A percentile compares a stretch with the other conserved stretches of the same genome.
Evolutionary conservation across 2,113 vertebrate genomes (phyloP).

Genomic region (Nesospiza acunhae): DNA sequence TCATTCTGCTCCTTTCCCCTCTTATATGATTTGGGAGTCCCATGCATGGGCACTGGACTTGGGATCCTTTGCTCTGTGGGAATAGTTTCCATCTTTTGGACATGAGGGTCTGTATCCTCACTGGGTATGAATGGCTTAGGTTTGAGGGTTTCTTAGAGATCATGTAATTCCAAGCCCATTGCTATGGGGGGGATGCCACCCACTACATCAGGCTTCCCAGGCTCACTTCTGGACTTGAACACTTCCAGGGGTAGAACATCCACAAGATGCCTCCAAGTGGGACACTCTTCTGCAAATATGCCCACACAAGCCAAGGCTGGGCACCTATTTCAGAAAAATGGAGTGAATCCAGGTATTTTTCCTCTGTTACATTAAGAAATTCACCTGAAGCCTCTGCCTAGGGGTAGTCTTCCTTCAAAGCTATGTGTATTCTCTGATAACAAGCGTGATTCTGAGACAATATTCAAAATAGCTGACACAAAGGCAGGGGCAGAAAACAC

Average conservation of each 20-base stretch:
- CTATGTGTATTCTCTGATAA: background rate
- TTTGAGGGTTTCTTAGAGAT: background rate
- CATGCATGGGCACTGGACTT: background rate
- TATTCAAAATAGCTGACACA: background rate
- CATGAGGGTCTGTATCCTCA: fast-evolving
- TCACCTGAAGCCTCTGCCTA: background rate
- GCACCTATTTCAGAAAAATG: background rate
- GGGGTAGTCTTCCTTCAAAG: background rate
- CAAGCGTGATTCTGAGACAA: background rate
- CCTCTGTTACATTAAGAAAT: background rate
- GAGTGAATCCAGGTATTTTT: background rate
- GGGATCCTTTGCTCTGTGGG: background rate
- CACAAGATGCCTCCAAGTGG: background rate
- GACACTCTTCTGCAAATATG: background rate
- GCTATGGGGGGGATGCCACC: background rate
- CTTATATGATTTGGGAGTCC: background rate
- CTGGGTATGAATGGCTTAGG: background rate
- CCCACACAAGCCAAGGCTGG: background rate
- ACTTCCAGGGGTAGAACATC: background rate
- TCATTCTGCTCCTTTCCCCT: background rate
- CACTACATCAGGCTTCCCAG: background rate
- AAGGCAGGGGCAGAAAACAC: background rate
- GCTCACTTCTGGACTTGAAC: background rate
- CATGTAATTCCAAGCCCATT: background rate
- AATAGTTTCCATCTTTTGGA: background rate